A percentile compares a stretch with the other conserved stretches of the same genome.
Evolutionary conservation across 2,113 vertebrate genomes (phyloP).

Genomic region (Eurystomus gularis): DNA sequence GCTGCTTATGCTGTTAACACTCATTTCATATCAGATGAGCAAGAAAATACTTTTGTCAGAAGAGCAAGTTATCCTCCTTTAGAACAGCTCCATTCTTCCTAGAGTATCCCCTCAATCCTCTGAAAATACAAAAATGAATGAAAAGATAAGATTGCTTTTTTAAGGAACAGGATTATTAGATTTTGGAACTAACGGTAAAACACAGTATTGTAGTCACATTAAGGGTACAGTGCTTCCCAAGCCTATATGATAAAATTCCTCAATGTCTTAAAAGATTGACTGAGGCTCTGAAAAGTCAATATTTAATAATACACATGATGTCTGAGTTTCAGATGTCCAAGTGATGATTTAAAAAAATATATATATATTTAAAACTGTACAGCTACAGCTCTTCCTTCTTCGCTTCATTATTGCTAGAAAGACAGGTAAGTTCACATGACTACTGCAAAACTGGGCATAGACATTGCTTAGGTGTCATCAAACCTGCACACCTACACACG

Average conservation of each 20-base stretch:
- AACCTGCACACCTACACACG: background rate
- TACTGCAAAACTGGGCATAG: background rate
- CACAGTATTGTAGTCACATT: accelerated
- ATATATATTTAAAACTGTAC: background rate
- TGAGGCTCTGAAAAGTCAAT: background rate
- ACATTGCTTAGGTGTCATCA: background rate
- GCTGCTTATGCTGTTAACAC: background rate
- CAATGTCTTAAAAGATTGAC: background rate
- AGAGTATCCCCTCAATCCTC: background rate
- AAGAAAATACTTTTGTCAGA: background rate
- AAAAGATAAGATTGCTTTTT: background rate
- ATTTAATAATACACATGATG: background rate
- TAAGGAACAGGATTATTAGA: background rate
- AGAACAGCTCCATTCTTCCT: background rate
- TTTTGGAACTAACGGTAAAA: background rate
- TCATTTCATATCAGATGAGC: background rate
- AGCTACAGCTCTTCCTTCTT: background rate
- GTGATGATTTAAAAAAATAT: background rate
- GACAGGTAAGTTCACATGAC: background rate
- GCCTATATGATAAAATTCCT: background rate
- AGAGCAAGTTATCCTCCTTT: background rate
- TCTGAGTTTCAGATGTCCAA: background rate
- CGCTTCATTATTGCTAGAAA: background rate
- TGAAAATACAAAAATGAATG: background rate
- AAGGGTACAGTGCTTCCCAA: background rate